These are phyloP conservation scores for Quadriops clusia DNA, from an alignment of 2,888 invertebrate species.

Conservation along the genomic window DNA sequence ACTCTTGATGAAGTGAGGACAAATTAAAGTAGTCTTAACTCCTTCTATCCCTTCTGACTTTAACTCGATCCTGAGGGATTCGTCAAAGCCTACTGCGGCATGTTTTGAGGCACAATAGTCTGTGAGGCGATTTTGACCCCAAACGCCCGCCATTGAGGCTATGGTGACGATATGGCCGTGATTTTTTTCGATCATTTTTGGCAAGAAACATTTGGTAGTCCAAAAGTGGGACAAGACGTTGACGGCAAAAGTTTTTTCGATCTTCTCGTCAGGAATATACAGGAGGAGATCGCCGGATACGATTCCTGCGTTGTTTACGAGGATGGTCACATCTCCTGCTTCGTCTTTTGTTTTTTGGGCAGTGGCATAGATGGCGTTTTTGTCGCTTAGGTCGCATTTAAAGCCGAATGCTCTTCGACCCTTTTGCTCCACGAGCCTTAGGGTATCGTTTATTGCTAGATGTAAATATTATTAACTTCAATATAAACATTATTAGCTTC, in stretches of 20 bases:
- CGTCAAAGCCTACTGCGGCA: constrained; percentile 74
- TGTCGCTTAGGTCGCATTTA: constrained; percentile 68
- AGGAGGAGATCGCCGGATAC: constrained; percentile 68
- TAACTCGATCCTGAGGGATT: constrained; percentile 52
- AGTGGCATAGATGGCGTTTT: constrained; percentile 67
- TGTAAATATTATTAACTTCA: constrained; percentile 25
- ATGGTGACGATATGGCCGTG: constrained; percentile 90
- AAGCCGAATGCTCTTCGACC: constrained; percentile 71
- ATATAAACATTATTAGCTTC: too few species aligned
- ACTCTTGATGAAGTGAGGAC: too few species aligned
- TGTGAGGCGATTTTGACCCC: constrained; percentile 68
- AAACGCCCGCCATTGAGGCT: constrained; percentile 68
- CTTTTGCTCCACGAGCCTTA: constrained; percentile 52
- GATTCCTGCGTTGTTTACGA: constrained; percentile 89
- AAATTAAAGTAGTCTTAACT: too few species aligned
- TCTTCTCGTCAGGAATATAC: constrained; percentile 73
- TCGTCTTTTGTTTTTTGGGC: constrained; percentile 28
- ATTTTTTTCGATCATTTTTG: constrained; percentile 74
- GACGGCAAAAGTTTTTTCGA: constrained; percentile 79
- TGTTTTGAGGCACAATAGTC: constrained; percentile 94
- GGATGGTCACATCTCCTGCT: constrained; percentile 49
- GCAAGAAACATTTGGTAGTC: constrained; percentile 88
- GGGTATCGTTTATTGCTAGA: constrained; percentile 70
- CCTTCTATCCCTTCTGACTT: too few species aligned
- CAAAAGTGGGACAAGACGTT: constrained; percentile 87